phyloP scores from a whole-genome alignment of 2,888 invertebrate genomes.

The Strigamia crassipes region DNA sequence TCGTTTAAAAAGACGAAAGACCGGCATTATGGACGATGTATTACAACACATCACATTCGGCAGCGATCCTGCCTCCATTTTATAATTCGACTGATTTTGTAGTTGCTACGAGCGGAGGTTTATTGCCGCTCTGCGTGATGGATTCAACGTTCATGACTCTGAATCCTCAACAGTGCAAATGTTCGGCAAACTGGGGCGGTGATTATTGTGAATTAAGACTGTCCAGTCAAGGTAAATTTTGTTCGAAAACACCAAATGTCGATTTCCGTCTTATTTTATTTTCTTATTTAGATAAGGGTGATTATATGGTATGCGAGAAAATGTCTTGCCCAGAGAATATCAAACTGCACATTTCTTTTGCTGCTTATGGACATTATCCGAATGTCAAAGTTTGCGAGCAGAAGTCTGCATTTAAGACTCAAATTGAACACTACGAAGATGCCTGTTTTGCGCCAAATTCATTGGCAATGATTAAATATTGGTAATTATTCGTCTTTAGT shows the following conservation, averaged over 20 bases:
- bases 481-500: background rate
- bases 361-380: background rate
- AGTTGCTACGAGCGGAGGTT: background rate
- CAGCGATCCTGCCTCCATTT: background rate
- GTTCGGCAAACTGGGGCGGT: background rate
- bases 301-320: background rate
- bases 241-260: background rate
- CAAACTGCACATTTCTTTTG: background rate
- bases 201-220: background rate
- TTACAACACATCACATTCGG: background rate
- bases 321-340: background rate
- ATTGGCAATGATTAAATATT: background rate
- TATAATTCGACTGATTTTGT: background rate
- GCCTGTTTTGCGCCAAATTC: conserved; percentile 1
- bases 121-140: background rate
- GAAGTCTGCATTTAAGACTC: background rate
- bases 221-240: background rate
- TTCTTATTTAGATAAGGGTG: background rate
- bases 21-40: background rate
- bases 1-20: background rate
- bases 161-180: background rate
- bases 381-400: background rate
- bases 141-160: background rate
- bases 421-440: background rate
- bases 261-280: background rate